phyloP scores from a whole-genome alignment of 2,888 invertebrate genomes.

The Caenorhabditis auriculariae region DNA sequence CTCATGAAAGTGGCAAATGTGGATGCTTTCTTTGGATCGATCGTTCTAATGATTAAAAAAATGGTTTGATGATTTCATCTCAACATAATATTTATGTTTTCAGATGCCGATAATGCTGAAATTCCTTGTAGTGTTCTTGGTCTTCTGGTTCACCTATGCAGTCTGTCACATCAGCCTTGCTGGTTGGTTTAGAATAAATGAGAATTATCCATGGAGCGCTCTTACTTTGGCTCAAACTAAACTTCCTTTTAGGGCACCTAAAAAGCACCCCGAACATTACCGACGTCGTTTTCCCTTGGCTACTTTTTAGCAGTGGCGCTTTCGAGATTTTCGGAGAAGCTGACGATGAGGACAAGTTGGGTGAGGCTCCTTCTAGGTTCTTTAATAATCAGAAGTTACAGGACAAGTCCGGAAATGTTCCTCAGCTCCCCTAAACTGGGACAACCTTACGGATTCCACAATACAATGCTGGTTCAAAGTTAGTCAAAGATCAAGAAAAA shows the following conservation, averaged over 20 bases:
- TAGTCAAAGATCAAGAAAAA: background rate
- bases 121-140: constrained; percentile 40
- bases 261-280: constrained; percentile 32
- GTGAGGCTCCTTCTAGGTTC: constrained; percentile 2
- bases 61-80: constrained; percentile 10
- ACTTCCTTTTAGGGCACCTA: constrained; percentile 6
- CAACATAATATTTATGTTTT: background rate
- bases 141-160: constrained; percentile 42
- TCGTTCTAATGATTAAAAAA: constrained; percentile 39
- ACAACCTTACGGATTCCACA: constrained; percentile 29
- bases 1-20: constrained; percentile 40
- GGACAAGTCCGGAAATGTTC: constrained; percentile 27
- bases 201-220: background rate
- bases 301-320: constrained; percentile 39
- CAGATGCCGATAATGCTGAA: constrained; percentile 38
- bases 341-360: constrained; percentile 32
- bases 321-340: constrained; percentile 47
- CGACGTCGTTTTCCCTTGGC: constrained; percentile 35
- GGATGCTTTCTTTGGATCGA: constrained; percentile 40
- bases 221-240: background rate
- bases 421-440: constrained; percentile 23
- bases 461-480: constrained; percentile 40
- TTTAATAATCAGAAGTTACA: constrained; percentile 1
- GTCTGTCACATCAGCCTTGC: constrained; percentile 40
- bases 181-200: no score